Conservation (phyloP, 2,888 invertebrate genomes). For the Melanargia galathea region DNA sequence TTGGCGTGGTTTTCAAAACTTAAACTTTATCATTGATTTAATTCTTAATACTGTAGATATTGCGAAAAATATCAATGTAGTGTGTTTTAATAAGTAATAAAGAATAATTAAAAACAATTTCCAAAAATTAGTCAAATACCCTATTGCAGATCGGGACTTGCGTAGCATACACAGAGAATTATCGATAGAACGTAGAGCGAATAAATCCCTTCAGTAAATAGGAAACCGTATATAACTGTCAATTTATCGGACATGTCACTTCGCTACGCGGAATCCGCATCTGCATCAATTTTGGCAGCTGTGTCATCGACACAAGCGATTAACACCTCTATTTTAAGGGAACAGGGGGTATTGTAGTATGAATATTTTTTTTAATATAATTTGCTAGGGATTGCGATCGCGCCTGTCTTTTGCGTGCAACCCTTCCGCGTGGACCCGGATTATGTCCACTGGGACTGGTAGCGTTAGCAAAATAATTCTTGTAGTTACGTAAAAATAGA, state of each 20-base stretch:
- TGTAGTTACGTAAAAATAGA: background rate
- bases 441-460: slow-evolving; percentile 52
- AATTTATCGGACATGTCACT: slow-evolving; percentile 45
- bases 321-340: slow-evolving; percentile 6
- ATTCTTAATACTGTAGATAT: too few relatives aligned
- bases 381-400: slow-evolving; percentile 50
- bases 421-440: slow-evolving; percentile 71
- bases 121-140: too few relatives aligned
- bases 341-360: slow-evolving; percentile 23
- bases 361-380: slow-evolving; percentile 33
- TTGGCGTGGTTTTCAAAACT: too few relatives aligned
- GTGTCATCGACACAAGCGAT: slow-evolving; percentile 26
- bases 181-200: background rate
- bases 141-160: background rate
- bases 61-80: too few relatives aligned
- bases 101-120: too few relatives aligned
- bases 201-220: slow-evolving; percentile 46
- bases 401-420: slow-evolving; percentile 68
- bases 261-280: slow-evolving; percentile 45
- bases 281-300: slow-evolving; percentile 48
- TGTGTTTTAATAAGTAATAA: too few relatives aligned
- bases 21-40: too few relatives aligned
- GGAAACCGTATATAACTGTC: slow-evolving; percentile 55
- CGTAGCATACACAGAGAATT: background rate
- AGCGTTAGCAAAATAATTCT: slow-evolving; percentile 51